Conservation (phyloP, 2,113 vertebrate genomes). For the Lepus americanus region DNA sequence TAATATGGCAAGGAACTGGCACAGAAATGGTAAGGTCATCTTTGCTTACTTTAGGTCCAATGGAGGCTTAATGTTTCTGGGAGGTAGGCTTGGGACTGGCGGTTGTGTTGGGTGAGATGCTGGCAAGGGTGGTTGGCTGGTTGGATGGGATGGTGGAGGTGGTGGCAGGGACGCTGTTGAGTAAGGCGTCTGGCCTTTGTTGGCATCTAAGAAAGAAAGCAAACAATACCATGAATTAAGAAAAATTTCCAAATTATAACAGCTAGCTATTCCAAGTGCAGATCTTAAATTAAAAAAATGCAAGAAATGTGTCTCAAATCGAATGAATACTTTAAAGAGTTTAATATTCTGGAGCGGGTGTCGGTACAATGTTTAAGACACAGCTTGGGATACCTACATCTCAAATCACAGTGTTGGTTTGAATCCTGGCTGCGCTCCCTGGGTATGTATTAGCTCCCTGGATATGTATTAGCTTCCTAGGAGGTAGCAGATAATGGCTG, state of each 20-base stretch:
- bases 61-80: slow-evolving; percentile 87
- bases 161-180: slow-evolving; percentile 64
- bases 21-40: neutral
- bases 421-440: too few species aligned
- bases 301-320: neutral
- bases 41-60: slow-evolving; percentile 84
- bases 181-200: slow-evolving; percentile 57
- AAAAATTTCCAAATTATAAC: neutral
- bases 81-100: slow-evolving; percentile 90
- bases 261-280: neutral
- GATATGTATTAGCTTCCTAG: too few species aligned
- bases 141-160: slow-evolving; percentile 74
- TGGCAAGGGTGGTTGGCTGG: slow-evolving; percentile 79
- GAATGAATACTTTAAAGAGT: neutral
- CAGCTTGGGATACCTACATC: too few species aligned
- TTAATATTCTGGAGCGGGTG: neutral
- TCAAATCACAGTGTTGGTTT: too few species aligned
- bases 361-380: too few species aligned
- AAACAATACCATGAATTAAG: slow-evolving; percentile 58
- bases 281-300: slow-evolving; percentile 5
- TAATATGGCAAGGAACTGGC: neutral
- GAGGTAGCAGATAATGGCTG: too few species aligned
- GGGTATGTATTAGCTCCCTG: too few species aligned
- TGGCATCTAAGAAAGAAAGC: slow-evolving; percentile 75
- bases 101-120: slow-evolving; percentile 71